Conservation (phyloP, 2,888 invertebrate species). For the Standfussiana lucernea region DNA sequence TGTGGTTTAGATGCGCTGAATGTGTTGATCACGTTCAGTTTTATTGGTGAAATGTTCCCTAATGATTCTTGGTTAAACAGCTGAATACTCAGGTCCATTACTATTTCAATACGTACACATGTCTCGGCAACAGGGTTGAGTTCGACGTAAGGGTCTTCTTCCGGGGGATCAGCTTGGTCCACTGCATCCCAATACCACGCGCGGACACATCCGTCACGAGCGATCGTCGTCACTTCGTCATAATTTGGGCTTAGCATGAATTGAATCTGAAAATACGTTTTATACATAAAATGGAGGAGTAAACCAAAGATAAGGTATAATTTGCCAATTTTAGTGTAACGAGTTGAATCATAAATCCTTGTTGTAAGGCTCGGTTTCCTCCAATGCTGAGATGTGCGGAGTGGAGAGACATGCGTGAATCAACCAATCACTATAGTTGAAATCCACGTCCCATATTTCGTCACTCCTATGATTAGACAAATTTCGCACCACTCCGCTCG, state of each 20-base stretch:
- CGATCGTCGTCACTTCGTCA: slow-evolving; percentile 87
- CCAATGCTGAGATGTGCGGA: background rate
- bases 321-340: background rate
- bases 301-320: background rate
- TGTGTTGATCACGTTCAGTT: background rate
- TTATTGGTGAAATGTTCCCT: background rate
- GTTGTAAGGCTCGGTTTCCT: background rate
- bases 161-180: slow-evolving; percentile 96
- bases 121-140: slow-evolving; percentile 97
- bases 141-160: slow-evolving; percentile 94
- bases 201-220: slow-evolving; percentile 94
- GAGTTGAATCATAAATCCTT: background rate
- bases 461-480: background rate
- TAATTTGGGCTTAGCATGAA: slow-evolving; percentile 86
- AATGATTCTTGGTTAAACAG: background rate
- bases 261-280: slow-evolving; percentile 79
- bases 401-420: background rate
- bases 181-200: slow-evolving; percentile 98
- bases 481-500: background rate
- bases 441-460: background rate
- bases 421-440: background rate
- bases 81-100: background rate
- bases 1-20: background rate
- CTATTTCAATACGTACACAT: slow-evolving; percentile 79
- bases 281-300: background rate